phyloP scores from a whole-genome alignment of 2,888 invertebrate genomes.

The Chydorus sphaericus region DNA sequence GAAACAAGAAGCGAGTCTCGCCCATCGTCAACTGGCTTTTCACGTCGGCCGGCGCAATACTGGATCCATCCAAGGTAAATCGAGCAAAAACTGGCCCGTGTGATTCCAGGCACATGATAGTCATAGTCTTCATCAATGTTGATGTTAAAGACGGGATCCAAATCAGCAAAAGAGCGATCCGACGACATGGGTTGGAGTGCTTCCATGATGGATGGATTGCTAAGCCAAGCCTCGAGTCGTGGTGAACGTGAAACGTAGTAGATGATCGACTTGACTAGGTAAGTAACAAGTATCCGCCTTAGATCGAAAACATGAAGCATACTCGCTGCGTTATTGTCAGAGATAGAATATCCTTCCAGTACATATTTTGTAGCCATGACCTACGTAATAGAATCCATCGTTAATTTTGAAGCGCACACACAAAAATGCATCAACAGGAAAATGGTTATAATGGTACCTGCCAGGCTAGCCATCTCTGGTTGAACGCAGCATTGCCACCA shows the following conservation, averaged over 20 bases:
- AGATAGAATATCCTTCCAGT: constrained; percentile 94
- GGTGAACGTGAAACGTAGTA: constrained; percentile 82
- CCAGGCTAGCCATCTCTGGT: constrained; percentile 95
- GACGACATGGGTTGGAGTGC: constrained; percentile 60
- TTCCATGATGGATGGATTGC: constrained; percentile 58
- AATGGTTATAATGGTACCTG: constrained; percentile 43
- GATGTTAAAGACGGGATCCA: constrained; percentile 90
- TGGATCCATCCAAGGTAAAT: constrained; percentile 86
- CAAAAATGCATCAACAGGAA: background rate
- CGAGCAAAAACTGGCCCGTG: constrained; percentile 73
- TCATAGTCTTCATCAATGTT: constrained; percentile 97
- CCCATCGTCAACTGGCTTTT: constrained; percentile 38
- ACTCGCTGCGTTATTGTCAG: constrained; percentile 91
- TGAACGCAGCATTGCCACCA: constrained; percentile 93
- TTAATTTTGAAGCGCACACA: constrained; percentile 39
- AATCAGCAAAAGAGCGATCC: constrained; percentile 75
- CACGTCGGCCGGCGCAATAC: constrained; percentile 61
- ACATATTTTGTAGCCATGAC: constrained; percentile 74
- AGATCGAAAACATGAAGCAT: constrained; percentile 97
- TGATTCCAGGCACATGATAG: constrained; percentile 75
- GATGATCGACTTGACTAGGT: constrained; percentile 97
- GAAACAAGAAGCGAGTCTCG: constrained; percentile 68
- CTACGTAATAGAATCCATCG: constrained; percentile 51
- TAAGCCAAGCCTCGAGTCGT: constrained; percentile 80
- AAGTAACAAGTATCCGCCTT: constrained; percentile 87